phyloP scores from a whole-genome alignment of 2,113 vertebrate genomes.

The Mirza zaza region DNA sequence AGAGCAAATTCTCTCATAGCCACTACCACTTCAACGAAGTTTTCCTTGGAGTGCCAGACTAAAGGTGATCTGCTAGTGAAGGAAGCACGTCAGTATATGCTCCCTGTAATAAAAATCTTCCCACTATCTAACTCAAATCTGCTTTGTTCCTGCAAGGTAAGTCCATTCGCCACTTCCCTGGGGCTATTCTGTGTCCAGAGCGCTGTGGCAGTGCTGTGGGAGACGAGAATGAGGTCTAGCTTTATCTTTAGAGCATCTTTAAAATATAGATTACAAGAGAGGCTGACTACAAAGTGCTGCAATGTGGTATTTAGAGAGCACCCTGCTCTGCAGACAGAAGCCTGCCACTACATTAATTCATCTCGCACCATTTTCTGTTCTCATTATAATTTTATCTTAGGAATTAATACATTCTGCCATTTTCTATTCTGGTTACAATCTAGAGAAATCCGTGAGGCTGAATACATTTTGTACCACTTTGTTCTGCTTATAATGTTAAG shows the following conservation, averaged over 20 bases:
- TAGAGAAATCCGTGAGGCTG: slow-evolving; percentile 80
- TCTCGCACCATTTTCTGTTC: slow-evolving; percentile 72
- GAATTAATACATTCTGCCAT: slow-evolving; percentile 82
- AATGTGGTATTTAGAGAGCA: slow-evolving; percentile 58
- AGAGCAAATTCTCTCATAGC: slow-evolving; percentile 34
- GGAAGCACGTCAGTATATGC: background rate
- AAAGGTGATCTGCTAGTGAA: background rate
- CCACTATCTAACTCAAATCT: slow-evolving; percentile 50
- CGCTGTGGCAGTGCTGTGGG: background rate
- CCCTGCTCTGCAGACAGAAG: slow-evolving; percentile 49
- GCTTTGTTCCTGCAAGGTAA: slow-evolving; percentile 60
- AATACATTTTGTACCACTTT: slow-evolving; percentile 84
- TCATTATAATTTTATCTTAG: slow-evolving; percentile 84
- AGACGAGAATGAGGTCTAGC: background rate
- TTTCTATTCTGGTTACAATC: slow-evolving; percentile 83
- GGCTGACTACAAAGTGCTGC: slow-evolving; percentile 33
- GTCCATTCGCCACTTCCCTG: slow-evolving; percentile 37
- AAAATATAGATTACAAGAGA: slow-evolving; percentile 74
- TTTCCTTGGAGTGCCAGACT: slow-evolving; percentile 25
- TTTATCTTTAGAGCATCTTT: slow-evolving; percentile 73
- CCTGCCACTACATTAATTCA: slow-evolving; percentile 76
- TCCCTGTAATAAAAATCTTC: slow-evolving; percentile 56
- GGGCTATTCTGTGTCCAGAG: slow-evolving; percentile 60
- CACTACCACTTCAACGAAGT: background rate
- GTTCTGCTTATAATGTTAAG: slow-evolving; percentile 82